Evolutionary conservation across 2,797 vertebrate species (phyloP).

Genomic region (Melanogrammus aeglefinus): DNA sequence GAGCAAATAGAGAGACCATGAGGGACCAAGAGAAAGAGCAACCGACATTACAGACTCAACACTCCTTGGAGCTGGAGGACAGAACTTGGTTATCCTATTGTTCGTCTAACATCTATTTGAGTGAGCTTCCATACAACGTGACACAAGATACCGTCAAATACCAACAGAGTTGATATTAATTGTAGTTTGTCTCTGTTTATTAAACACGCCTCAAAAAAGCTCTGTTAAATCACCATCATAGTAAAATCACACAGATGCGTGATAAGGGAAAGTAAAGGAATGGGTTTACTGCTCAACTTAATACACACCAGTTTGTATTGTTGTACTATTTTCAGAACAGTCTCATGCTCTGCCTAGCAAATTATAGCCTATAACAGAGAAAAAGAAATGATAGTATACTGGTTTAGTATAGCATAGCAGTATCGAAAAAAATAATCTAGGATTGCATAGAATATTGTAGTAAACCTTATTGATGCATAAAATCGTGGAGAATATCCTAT

Average conservation of each 20-base stretch:
- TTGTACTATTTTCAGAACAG: background rate
- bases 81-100: background rate
- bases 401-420: too few species aligned
- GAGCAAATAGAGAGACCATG: background rate
- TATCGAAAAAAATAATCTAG: too few species aligned
- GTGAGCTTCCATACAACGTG: background rate
- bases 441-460: too few species aligned
- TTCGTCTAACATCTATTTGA: background rate
- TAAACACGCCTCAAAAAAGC: background rate
- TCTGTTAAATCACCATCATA: background rate
- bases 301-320: background rate
- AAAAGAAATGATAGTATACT: background rate
- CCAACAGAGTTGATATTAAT: background rate
- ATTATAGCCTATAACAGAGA: background rate
- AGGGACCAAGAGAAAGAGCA: background rate
- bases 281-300: background rate
- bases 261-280: background rate
- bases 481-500: background rate
- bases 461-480: background rate
- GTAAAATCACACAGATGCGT: background rate
- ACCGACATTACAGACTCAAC: background rate
- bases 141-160: background rate
- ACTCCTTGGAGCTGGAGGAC: background rate
- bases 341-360: background rate
- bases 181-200: background rate